These are phyloP conservation scores for Diachasma alloeum DNA, from an alignment of 1,140 invertebrate species.

Conservation along the genomic window DNA sequence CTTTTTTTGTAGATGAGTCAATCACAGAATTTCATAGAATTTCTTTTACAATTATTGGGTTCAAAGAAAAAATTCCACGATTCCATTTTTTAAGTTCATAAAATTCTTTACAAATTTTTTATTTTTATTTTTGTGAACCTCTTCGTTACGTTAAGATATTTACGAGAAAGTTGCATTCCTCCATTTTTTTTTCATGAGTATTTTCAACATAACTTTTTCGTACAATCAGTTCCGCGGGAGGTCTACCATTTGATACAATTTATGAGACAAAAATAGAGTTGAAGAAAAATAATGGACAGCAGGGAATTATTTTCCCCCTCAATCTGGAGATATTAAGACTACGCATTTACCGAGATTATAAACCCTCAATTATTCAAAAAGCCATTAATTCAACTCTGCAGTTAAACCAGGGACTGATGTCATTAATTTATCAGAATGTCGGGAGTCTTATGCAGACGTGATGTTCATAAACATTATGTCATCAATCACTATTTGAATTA, in stretches of 20 bases:
- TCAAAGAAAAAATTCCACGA: neutral
- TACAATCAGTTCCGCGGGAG: neutral
- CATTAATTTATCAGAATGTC: neutral
- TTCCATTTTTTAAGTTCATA: neutral
- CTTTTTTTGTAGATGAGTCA: too few species aligned
- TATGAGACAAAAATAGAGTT: neutral
- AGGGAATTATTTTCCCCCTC: neutral
- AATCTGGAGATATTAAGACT: neutral
- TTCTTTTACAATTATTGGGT: neutral
- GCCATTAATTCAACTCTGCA: neutral
- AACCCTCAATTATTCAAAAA: conserved; percentile 2
- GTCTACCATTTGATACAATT: neutral
- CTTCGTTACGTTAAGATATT: too few species aligned
- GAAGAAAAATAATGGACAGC: neutral
- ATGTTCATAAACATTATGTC: neutral
- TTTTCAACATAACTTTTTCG: neutral
- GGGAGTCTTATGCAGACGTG: neutral
- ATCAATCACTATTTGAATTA: neutral
- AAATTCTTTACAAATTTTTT: neutral
- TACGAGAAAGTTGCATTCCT: neutral
- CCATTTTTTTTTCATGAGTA: neutral
- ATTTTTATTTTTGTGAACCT: neutral
- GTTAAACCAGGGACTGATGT: neutral
- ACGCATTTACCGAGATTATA: neutral
- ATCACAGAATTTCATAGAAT: too few species aligned